Percentiles rank a stretch among this genome's conserved stretches.
Conservation (phyloP, 2,113 vertebrate genomes). For the Colaptes auratus region DNA sequence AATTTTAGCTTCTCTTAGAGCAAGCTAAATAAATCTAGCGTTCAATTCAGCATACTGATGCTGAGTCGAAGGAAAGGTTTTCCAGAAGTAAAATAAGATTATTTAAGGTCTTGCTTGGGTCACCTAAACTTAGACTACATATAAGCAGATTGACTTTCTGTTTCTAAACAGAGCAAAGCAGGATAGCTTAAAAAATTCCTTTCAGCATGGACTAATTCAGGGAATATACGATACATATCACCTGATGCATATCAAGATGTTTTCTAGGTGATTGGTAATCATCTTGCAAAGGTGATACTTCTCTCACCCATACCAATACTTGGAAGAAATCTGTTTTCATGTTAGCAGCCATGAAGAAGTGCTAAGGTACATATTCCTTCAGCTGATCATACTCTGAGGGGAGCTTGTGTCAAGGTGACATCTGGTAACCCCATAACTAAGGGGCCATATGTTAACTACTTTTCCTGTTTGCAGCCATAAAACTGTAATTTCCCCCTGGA, state of each 20-base stretch:
- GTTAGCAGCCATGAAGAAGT: neutral
- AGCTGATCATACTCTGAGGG: neutral
- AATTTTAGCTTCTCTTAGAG: neutral
- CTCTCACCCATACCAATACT: neutral
- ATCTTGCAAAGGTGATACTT: neutral
- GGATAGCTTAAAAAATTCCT: neutral
- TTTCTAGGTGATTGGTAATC: neutral
- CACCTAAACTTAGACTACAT: neutral
- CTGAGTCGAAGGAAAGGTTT: neutral
- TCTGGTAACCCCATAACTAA: neutral
- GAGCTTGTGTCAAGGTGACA: neutral
- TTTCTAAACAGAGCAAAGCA: neutral
- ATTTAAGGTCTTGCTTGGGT: neutral
- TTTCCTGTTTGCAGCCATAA: neutral
- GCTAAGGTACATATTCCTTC: neutral
- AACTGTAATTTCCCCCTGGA: neutral
- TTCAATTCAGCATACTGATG: neutral
- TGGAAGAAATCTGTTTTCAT: neutral
- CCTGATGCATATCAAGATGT: neutral
- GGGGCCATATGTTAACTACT: neutral
- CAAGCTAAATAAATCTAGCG: rapidly evolving
- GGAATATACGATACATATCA: neutral
- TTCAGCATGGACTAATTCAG: neutral
- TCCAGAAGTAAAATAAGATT: neutral
- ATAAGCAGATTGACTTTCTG: neutral